Evolutionary conservation across 2,113 vertebrate genomes (phyloP), one percentile per base, ranked within the genome.

Genomic region (Crotalus tigris): DNA sequence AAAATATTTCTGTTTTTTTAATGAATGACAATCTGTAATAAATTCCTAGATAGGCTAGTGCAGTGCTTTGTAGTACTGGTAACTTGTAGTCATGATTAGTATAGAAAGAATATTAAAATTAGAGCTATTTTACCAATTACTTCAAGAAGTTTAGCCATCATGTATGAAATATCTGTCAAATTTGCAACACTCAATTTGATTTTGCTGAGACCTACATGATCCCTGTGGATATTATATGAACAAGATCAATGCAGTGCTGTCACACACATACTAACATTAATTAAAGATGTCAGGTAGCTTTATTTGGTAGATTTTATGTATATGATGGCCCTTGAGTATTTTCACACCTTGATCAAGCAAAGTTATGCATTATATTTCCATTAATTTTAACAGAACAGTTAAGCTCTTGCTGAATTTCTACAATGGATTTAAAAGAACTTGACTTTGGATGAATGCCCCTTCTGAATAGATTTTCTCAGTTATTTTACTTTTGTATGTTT

Each of bases 121-220:
- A 58, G 0, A 46, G 33, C 59, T 64, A 3, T 0, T 91, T 59
- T 49, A 87, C 26, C 85, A 87, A 44, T 55, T 11, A 53, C n/a
- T 87, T 92, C 12, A 61, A 54, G 24, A 59, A 12, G 46, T 61
- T 26, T 59, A 12, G 1, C 64, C 64, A 49, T 6, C 24, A 8
- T 92, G 29, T 46, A 29, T 44, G 64, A 92, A 69, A 26, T 2
- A 26, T 46, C 5, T 59, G 12, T 89, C 17, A 85, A 0, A 5
- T 39, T 7, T 0, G 24, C n/a, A 85, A 15, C 1, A 0, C 0
- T 61, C 13, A 64, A 39, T 89, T 0, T 86, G 6, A 51, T 90
- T 95, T 97, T 95, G 92, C 39, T 44, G 88, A 92, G 93, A 92
- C 33, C 10, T 51, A 88, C 46, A 4, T 94, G 95, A 94, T 94